A percentile compares a stretch with the other conserved stretches of the same genome.
Evolutionary conservation across 2,113 vertebrate genomes (phyloP).

Genomic region (Taxidea taxus): DNA sequence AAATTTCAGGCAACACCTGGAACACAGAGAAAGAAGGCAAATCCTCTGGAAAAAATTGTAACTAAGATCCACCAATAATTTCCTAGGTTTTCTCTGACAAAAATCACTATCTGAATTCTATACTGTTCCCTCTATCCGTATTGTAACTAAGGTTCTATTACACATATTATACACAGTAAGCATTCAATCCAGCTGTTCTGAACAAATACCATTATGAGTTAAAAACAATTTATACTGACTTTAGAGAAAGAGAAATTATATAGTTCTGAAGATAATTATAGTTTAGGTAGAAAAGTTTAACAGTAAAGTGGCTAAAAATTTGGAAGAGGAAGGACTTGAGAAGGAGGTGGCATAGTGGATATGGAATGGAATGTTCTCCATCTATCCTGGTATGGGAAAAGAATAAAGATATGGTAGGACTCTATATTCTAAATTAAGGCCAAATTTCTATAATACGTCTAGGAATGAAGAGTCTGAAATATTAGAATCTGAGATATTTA

Average conservation of each 20-base stretch:
- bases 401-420: neutral
- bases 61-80: conserved; percentile 48
- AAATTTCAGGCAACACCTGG: conserved; percentile 66
- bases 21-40: conserved; percentile 68
- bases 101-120: conserved; percentile 11
- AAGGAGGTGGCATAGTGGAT: neutral
- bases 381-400: neutral
- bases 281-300: conserved; percentile 5
- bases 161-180: neutral
- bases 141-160: neutral
- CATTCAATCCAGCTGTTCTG: conserved; percentile 21
- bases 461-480: neutral
- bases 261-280: conserved; percentile 43
- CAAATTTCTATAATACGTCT: neutral
- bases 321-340: neutral
- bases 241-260: conserved; percentile 26
- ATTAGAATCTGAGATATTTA: neutral
- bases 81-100: neutral
- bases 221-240: conserved; percentile 34
- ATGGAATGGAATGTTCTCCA: neutral
- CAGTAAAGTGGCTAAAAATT: conserved; percentile 17
- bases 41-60: conserved; percentile 57
- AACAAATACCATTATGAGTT: neutral
- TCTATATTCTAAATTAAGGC: conserved; percentile 13
- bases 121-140: neutral